These are phyloP conservation scores for Andrena praecox DNA, from an alignment of 2,888 invertebrate species.

Conservation along the genomic window DNA sequence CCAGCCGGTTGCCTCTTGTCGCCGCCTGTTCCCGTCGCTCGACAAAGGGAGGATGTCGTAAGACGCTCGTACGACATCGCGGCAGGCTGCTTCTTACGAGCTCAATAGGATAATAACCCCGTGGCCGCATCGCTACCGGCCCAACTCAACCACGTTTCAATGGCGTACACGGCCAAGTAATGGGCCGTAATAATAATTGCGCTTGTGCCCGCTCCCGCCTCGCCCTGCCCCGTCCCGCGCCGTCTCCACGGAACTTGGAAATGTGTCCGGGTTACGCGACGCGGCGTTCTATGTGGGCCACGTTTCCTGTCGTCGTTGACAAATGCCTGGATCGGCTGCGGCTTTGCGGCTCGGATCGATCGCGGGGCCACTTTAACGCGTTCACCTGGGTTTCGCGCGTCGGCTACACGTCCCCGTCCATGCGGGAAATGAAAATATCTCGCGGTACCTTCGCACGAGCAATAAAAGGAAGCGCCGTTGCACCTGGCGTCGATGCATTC, in stretches of 20 bases:
- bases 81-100: conserved; percentile 77
- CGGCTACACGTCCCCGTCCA: conserved; percentile 4
- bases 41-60: conserved; percentile 72
- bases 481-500: neutral
- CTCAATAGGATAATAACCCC: conserved; percentile 82
- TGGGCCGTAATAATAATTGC: conserved; percentile 77
- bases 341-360: conserved; percentile 60
- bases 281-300: conserved; percentile 55
- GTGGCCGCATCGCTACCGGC: conserved; percentile 54
- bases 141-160: conserved; percentile 73
- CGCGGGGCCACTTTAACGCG: conserved; percentile 55
- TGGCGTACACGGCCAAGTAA: conserved; percentile 73
- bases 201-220: conserved; percentile 65
- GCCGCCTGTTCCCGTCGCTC: conserved; percentile 55
- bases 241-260: conserved; percentile 31
- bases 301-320: conserved; percentile 62
- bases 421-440: conserved; percentile 32
- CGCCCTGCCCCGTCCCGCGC: neutral
- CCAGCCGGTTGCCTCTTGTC: conserved; percentile 55
- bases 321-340: conserved; percentile 59
- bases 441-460: neutral
- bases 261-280: conserved; percentile 35
- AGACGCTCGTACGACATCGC: conserved; percentile 76
- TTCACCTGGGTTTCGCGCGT: conserved; percentile 41
- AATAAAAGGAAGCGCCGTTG: neutral